Evolutionary conservation across 2,113 vertebrate species (phyloP).

Genomic region (Mormoops blainvillei): DNA sequence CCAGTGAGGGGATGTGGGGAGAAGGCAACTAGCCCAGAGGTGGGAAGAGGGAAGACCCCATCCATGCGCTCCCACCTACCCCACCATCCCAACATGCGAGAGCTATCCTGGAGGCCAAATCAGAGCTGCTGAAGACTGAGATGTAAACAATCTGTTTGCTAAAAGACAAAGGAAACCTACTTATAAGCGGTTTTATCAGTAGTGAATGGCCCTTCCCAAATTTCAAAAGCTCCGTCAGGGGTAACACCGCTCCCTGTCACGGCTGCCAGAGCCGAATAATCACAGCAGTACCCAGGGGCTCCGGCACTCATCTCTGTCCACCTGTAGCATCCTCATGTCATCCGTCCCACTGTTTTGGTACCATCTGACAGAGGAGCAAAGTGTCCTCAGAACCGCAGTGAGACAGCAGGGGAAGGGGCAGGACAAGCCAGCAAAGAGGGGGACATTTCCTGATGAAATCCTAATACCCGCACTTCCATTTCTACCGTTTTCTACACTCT

Average conservation of each 20-base stretch:
- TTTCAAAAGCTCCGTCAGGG: background rate
- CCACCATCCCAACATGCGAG: background rate
- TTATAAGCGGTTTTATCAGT: background rate
- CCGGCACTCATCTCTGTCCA: background rate
- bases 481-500: background rate
- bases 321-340: background rate
- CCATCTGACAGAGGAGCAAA: background rate
- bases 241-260: background rate
- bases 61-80: background rate
- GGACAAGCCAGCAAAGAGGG: background rate
- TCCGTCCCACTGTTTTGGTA: too few relatives aligned
- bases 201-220: background rate
- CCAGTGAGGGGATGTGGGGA: background rate
- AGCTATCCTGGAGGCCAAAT: background rate
- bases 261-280: background rate
- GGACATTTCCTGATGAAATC: background rate
- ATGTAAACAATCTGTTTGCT: background rate
- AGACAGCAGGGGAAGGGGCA: background rate
- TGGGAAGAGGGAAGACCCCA: too few relatives aligned
- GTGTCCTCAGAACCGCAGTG: background rate
- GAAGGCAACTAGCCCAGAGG: fast-evolving
- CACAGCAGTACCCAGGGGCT: background rate
- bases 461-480: fast-evolving
- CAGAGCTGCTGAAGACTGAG: background rate
- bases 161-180: background rate